A percentile compares a stretch with the other conserved stretches of the same genome.
phyloP scores from a whole-genome alignment of 2,113 vertebrate species.

The Vireo altiloquus region DNA sequence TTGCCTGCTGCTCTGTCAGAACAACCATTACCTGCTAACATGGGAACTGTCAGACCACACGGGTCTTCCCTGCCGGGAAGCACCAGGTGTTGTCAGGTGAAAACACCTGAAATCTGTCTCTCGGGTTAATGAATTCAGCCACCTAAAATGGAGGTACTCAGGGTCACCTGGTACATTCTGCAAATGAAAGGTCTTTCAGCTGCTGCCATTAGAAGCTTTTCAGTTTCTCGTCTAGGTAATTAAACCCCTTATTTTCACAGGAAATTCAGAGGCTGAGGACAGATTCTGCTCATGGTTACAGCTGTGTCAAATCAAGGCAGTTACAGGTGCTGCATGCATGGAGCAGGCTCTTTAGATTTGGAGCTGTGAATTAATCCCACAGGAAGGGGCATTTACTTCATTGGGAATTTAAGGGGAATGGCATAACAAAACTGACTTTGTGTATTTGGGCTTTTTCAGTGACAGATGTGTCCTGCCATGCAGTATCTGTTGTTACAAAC shows the following conservation, averaged over 20 bases:
- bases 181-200: not conserved
- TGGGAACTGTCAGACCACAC: fast-evolving
- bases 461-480: not conserved
- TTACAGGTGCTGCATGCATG: not conserved
- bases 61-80: fast-evolving
- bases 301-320: not conserved
- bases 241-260: not conserved
- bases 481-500: not conserved
- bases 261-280: not conserved
- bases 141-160: not conserved
- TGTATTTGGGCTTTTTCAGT: not conserved
- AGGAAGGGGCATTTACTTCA: not conserved
- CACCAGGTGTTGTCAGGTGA: fast-evolving
- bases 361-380: not conserved
- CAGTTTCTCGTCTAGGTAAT: not conserved
- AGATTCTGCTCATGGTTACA: not conserved
- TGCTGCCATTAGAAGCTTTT: not conserved
- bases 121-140: fast-evolving
- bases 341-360: not conserved
- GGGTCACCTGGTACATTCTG: not conserved
- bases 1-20: not conserved
- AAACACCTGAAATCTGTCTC: not conserved
- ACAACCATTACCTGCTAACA: not conserved
- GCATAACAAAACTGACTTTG: not conserved
- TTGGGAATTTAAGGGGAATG: not conserved